Evolutionary conservation across 2,113 vertebrate species (phyloP).

Genomic region (Thinocorus orbignyianus): DNA sequence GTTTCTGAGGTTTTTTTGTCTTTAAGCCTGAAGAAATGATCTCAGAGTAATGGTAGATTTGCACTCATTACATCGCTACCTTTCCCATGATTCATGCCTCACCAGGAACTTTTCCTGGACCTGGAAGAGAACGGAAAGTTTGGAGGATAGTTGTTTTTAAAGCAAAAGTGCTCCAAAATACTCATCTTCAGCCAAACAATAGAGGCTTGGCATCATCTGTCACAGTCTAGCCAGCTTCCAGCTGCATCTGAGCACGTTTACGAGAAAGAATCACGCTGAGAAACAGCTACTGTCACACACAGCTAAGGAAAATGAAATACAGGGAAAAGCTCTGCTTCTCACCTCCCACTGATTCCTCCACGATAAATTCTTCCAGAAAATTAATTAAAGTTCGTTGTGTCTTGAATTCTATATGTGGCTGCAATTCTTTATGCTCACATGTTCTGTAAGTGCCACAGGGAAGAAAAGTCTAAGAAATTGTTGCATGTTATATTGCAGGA

Average conservation of each 20-base stretch:
- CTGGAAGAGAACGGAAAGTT: background rate
- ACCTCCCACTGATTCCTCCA: background rate
- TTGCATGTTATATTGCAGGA: background rate
- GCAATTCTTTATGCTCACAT: background rate
- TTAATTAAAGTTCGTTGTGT: background rate
- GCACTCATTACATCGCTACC: background rate
- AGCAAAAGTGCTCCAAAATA: background rate
- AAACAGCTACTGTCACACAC: background rate
- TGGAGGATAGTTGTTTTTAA: background rate
- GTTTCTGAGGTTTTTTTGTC: background rate
- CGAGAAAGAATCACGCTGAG: background rate
- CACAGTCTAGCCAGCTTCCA: background rate
- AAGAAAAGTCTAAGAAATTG: background rate
- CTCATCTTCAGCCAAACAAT: background rate
- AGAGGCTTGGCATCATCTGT: background rate
- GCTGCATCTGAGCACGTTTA: background rate
- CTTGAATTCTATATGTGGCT: slow-evolving; percentile 4
- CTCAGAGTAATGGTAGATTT: background rate
- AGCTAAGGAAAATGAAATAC: background rate
- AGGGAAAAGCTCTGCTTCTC: background rate
- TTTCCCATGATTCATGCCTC: background rate
- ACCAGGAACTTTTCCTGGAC: background rate
- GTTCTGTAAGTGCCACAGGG: background rate
- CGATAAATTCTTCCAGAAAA: background rate
- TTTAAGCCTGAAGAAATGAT: background rate